phyloP scores from a whole-genome alignment of 2,113 vertebrate genomes.

The Naja naja region DNA sequence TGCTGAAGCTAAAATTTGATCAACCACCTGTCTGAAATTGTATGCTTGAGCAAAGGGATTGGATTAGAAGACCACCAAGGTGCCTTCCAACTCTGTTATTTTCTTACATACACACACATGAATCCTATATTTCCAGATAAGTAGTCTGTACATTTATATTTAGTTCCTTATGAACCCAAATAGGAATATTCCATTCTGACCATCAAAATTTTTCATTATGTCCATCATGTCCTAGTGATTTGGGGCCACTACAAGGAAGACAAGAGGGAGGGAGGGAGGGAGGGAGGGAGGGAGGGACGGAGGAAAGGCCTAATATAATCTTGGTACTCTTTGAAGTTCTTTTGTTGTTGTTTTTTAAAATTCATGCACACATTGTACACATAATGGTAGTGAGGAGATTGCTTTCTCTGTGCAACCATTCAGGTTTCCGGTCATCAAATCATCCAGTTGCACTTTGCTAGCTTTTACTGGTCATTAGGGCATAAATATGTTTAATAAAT shows the following conservation, averaged over 20 bases:
- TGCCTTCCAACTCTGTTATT: not conserved
- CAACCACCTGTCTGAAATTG: too few relatives aligned
- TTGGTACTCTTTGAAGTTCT: conserved; percentile 46
- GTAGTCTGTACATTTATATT: not conserved
- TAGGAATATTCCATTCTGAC: not conserved
- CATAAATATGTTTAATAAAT: conserved; percentile 65
- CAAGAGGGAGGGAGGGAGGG: conserved; percentile 28
- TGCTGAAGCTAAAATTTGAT: not conserved
- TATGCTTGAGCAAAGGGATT: too few relatives aligned
- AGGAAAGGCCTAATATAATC: not conserved
- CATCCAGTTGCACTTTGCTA: conserved; percentile 63
- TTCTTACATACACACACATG: not conserved
- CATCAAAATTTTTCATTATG: not conserved
- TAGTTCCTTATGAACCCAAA: not conserved
- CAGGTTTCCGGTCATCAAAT: conserved; percentile 60
- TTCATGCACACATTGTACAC: conserved; percentile 41
- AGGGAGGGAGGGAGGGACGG: too few relatives aligned
- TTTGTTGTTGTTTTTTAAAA: conserved; percentile 21
- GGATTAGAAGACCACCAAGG: not conserved
- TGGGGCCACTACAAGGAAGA: conserved; percentile 6
- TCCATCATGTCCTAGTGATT: conserved; percentile 7
- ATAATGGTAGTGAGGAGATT: conserved; percentile 51
- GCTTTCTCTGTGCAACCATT: conserved; percentile 59
- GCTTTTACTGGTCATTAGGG: conserved; percentile 66
- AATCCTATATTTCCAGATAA: not conserved